Evolutionary conservation across 2,888 invertebrate species (phyloP).

Genomic region (Lutraria lutraria): DNA sequence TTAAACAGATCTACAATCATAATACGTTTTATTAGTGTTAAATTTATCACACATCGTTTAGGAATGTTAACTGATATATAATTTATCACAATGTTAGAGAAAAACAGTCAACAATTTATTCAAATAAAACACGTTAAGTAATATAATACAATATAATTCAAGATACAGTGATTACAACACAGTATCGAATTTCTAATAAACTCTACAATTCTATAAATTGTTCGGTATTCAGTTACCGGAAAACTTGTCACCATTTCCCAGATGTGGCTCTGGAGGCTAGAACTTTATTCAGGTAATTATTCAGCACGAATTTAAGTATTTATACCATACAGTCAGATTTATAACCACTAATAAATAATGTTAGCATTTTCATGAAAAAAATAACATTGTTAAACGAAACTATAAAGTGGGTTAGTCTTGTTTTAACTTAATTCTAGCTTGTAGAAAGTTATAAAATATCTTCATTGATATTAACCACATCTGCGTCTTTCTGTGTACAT

Average conservation of each 20-base stretch:
- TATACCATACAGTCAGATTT: not conserved
- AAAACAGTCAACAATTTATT: not conserved
- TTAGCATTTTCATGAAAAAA: not conserved
- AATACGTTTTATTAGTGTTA: no score
- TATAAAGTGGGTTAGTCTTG: not conserved
- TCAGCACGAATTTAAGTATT: not conserved
- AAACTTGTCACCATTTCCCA: not conserved
- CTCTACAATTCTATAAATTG: conserved; percentile 7
- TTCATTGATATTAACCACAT: no score
- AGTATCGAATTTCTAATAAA: conserved; percentile 1
- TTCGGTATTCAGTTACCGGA: not conserved
- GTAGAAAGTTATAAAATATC: no score
- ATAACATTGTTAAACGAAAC: not conserved
- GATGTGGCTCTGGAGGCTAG: conserved; percentile 2
- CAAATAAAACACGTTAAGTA: conserved; percentile 15
- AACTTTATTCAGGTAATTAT: not conserved
- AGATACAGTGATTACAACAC: not conserved
- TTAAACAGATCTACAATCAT: no score
- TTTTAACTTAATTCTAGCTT: not conserved
- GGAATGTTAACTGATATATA: not conserved
- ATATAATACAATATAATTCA: not conserved
- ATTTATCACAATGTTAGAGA: not conserved
- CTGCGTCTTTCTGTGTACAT: no score
- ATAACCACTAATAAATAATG: conserved; percentile 2
- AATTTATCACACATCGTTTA: not conserved